These are phyloP conservation scores for Rhynchonycteris naso DNA, from an alignment of 2,797 vertebrate genomes.

Conservation along the genomic window DNA sequence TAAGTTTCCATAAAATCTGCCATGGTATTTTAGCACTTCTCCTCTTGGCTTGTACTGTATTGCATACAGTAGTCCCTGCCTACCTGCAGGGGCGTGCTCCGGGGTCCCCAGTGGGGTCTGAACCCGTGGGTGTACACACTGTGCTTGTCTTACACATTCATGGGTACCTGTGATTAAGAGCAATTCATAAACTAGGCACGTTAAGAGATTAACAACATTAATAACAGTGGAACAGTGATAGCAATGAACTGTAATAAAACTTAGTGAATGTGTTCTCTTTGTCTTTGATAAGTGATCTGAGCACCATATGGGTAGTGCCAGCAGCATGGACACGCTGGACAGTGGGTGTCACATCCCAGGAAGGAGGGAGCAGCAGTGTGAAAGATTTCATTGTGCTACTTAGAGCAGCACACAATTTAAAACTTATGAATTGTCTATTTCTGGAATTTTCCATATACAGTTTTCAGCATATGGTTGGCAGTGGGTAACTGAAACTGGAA, in stretches of 20 bases:
- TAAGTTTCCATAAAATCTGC: constrained; percentile 28
- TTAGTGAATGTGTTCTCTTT: not conserved
- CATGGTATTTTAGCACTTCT: constrained; percentile 7
- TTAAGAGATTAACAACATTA: not conserved
- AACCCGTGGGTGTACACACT: not conserved
- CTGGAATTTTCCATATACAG: not conserved
- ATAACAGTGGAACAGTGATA: not conserved
- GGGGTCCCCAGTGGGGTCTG: not conserved
- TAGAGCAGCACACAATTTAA: not conserved
- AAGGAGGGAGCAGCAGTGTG: not conserved
- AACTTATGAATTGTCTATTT: not conserved
- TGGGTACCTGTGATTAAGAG: not conserved
- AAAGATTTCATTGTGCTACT: not conserved
- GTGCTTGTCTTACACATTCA: not conserved
- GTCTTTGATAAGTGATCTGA: not conserved
- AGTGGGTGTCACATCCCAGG: too few species aligned
- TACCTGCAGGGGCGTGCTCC: too few species aligned
- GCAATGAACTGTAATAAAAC: not conserved
- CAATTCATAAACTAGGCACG: not conserved
- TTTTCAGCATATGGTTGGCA: not conserved
- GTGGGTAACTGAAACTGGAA: not conserved
- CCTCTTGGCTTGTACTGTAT: not conserved
- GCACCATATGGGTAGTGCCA: too few species aligned
- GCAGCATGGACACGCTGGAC: not conserved
- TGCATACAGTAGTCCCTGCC: not conserved